Evolutionary conservation across 2,888 invertebrate genomes (phyloP), one percentile per base, ranked within the genome.

Genomic region (Argyresthia goedartella): DNA sequence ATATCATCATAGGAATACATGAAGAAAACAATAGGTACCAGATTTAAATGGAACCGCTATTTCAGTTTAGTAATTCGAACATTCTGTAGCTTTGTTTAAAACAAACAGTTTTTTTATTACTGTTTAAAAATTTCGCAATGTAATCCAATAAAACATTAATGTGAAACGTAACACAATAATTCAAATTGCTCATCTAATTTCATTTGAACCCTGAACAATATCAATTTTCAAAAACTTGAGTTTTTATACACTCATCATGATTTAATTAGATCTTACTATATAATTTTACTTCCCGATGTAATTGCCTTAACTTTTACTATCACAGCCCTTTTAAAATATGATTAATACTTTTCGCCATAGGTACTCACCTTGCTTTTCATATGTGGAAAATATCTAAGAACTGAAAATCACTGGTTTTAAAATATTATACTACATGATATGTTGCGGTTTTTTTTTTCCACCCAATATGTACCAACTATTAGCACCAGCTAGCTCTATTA

Each of bases 271-370:
- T 39, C 39, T 11, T 39, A 39, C 9, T 44, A 41, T 41, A 6
- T 42, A 33, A 65, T 69, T 63, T 62, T 50, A 71, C 77, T 74
- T 76, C 80, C 81, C 76, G 81, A 75, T 79, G 69, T 41, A 25
- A 46, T 16, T 70, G 66, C 63, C 65, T 77, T 80, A 79, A 81
- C 72, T 69, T 71, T 47, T 61, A 72, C 71, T 84, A 84, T 84
- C 84, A 85, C 84, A 84, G 84, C 76, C 79, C 74, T 75, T 79
- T 14, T 50, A 78, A 72, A 69, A 75, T 25, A 25, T 25, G 25
- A 25, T 25, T 4, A 4, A 25, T 25, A 25, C 25, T 25, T 25
- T 6, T n/a, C 39, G 10, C n/a, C 39, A 8, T 11, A 11, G 39
- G n/a, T n/a, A 39, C 39, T n/a, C 39, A n/a, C 3, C 39, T 39